A percentile compares a stretch with the other conserved stretches of the same genome.
phyloP scores from a whole-genome alignment of 2,888 invertebrate genomes.

The Junonia oenone region DNA sequence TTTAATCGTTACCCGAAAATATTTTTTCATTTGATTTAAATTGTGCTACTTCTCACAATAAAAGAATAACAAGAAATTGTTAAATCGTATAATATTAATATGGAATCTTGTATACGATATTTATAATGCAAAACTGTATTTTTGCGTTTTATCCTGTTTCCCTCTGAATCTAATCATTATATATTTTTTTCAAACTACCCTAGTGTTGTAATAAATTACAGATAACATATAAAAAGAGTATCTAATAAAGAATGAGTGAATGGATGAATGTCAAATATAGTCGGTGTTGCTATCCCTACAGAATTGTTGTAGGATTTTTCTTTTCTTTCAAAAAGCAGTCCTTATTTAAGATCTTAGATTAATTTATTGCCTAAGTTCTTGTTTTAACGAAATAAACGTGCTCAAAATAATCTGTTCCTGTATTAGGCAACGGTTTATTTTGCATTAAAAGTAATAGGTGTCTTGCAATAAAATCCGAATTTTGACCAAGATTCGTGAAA shows the following conservation, averaged over 20 bases:
- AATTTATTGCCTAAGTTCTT: neutral
- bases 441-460: constrained; percentile 13
- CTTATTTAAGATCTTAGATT: neutral
- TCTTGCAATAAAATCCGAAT: constrained; percentile 41
- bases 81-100: neutral
- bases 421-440: constrained; percentile 4
- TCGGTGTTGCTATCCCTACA: neutral
- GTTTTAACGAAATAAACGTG: constrained; percentile 5
- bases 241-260: neutral
- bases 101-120: neutral
- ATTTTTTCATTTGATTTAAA: neutral
- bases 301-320: neutral
- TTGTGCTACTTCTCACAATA: too few relatives aligned
- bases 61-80: neutral
- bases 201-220: too few relatives aligned
- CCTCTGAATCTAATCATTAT: too few relatives aligned
- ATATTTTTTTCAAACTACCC: too few relatives aligned
- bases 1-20: neutral
- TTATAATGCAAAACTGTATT: neutral
- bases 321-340: neutral
- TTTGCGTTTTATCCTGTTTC: too few relatives aligned
- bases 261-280: neutral
- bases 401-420: constrained; percentile 13
- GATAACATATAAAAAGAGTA: too few relatives aligned
- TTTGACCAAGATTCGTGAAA: constrained; percentile 40